Conservation (phyloP, 1,140 invertebrate genomes). For the Ctenoplectra terminalis region DNA sequence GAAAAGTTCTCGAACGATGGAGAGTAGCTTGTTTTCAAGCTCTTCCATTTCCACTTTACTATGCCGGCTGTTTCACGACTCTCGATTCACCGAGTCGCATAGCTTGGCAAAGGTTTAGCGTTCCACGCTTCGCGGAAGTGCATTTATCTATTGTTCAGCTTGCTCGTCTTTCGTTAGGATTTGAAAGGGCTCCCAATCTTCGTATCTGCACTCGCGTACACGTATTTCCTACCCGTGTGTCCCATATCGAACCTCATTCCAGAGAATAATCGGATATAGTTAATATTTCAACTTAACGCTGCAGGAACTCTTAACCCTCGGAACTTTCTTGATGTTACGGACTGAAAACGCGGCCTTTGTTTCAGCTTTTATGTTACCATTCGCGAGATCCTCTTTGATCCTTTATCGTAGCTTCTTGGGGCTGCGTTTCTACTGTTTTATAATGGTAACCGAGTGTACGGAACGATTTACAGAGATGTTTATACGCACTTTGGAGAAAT, state of each 20-base stretch:
- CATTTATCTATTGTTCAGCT: slow-evolving; percentile 65
- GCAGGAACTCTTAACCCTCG: neutral
- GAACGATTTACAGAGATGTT: neutral
- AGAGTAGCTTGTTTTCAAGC: slow-evolving; percentile 59
- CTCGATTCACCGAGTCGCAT: slow-evolving; percentile 57
- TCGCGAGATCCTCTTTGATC: neutral
- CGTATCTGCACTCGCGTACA: slow-evolving; percentile 50
- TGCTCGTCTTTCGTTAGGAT: slow-evolving; percentile 59
- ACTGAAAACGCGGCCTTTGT: neutral
- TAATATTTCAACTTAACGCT: slow-evolving; percentile 12
- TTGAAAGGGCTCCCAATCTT: slow-evolving; percentile 59
- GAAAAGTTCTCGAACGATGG: slow-evolving; percentile 47
- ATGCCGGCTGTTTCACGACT: slow-evolving; percentile 51
- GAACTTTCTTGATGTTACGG: no score
- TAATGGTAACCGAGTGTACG: neutral
- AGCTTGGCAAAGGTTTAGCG: slow-evolving; percentile 58
- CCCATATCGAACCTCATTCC: neutral
- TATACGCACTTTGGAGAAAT: neutral
- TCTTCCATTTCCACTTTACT: slow-evolving; percentile 61
- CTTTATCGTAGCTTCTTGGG: no score
- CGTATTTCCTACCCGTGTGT: slow-evolving; percentile 16
- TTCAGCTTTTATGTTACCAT: neutral
- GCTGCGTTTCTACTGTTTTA: neutral
- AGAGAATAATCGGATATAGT: slow-evolving; percentile 3
- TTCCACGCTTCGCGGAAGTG: slow-evolving; percentile 54